These are phyloP conservation scores for Lasioglossum morio DNA, from an alignment of 2,888 invertebrate genomes.

Conservation along the genomic window DNA sequence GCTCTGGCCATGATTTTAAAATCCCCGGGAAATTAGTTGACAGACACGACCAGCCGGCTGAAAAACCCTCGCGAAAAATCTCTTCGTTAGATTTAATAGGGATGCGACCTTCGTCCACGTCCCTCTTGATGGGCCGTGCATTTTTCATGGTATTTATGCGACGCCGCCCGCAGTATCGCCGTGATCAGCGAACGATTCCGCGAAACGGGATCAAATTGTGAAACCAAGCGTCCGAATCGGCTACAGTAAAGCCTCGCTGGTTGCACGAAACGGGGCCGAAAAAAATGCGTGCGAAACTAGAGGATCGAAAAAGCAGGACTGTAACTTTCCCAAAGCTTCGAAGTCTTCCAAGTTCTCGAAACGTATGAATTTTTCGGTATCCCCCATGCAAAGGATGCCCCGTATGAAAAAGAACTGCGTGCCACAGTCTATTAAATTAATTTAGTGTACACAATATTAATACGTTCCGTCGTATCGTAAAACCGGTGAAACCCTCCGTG, in stretches of 20 bases:
- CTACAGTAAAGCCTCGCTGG: background rate
- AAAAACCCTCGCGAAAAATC: constrained; percentile 50
- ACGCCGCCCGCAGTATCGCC: background rate
- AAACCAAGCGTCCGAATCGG: background rate
- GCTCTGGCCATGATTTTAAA: constrained; percentile 67
- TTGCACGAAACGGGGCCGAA: background rate
- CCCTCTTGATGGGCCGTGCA: constrained; percentile 41
- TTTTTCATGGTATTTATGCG: constrained; percentile 48
- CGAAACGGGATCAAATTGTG: constrained; percentile 24
- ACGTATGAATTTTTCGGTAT: too few species aligned
- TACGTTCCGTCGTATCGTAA: too few species aligned
- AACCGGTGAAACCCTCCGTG: too few species aligned
- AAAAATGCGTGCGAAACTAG: background rate
- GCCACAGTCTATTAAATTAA: too few species aligned
- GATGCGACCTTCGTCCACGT: constrained; percentile 54
- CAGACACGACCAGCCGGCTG: constrained; percentile 46
- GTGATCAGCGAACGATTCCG: constrained; percentile 24
- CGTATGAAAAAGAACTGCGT: too few species aligned
- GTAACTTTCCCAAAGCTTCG: too few species aligned
- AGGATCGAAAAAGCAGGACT: background rate
- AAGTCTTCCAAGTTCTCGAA: too few species aligned
- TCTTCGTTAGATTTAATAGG: constrained; percentile 67
- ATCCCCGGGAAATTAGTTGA: constrained; percentile 73
- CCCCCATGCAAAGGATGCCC: too few species aligned
- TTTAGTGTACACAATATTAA: too few species aligned